Evolutionary conservation across 2,113 vertebrate genomes (phyloP).

Genomic region (Rhegmatorhina hoffmannsi): DNA sequence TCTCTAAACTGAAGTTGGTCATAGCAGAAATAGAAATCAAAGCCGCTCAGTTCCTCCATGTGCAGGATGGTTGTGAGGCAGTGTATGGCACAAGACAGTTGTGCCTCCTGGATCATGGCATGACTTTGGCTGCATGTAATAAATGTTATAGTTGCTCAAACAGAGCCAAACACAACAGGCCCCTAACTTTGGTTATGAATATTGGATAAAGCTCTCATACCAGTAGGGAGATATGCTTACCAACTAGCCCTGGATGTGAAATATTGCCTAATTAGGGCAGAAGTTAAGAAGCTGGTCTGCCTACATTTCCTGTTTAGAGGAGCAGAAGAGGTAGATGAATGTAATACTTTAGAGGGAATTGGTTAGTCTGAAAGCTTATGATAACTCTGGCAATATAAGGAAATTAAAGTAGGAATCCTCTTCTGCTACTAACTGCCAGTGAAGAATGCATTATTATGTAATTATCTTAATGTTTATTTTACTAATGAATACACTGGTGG

Average conservation of each 20-base stretch:
- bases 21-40: background rate
- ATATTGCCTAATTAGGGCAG: background rate
- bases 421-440: background rate
- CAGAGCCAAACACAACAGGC: background rate
- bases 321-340: background rate
- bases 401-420: background rate
- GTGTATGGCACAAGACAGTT: background rate
- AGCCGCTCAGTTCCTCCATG: background rate
- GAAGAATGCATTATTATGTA: conserved; percentile 3
- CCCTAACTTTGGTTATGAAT: background rate
- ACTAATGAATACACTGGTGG: background rate
- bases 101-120: accelerated
- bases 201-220: background rate
- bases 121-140: accelerated
- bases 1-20: background rate
- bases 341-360: background rate
- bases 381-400: background rate
- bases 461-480: background rate
- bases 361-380: background rate
- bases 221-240: background rate
- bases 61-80: accelerated
- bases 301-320: background rate
- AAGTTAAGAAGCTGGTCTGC: background rate
- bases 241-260: background rate
- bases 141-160: background rate